Percentiles rank a stretch among this genome's conserved stretches.
phyloP scores from a whole-genome alignment of 2,888 invertebrate genomes.

The Nemotelus pantherinus region DNA sequence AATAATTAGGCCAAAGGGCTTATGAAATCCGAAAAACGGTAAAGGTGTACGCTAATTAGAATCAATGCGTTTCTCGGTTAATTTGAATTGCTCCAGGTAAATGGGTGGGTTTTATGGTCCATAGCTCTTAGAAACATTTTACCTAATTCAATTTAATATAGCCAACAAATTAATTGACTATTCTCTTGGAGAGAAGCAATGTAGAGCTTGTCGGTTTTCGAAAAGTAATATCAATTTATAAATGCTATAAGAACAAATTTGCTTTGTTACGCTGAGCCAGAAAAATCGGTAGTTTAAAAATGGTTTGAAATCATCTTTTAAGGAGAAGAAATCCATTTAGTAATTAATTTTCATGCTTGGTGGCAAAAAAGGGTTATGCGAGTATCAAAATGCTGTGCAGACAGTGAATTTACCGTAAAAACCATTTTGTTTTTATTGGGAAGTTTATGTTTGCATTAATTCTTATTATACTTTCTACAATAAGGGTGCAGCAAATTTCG shows the following conservation, averaged over 20 bases:
- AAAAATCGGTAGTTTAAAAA: background rate
- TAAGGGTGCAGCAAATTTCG: background rate
- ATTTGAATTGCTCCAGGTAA: conserved; percentile 21
- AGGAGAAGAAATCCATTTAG: background rate
- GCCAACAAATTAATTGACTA: conserved; percentile 9
- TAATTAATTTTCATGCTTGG: conserved; percentile 8
- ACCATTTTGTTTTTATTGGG: background rate
- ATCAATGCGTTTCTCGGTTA: conserved; percentile 32
- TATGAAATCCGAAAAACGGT: conserved; percentile 26
- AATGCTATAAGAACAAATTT: background rate
- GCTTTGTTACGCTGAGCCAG: background rate
- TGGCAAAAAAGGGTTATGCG: background rate
- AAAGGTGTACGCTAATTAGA: conserved; percentile 33
- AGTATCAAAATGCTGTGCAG: background rate
- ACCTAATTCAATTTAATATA: conserved; percentile 21
- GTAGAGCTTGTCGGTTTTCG: background rate
- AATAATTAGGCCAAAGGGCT: conserved; percentile 32
- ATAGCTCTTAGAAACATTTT: background rate
- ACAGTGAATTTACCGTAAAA: background rate
- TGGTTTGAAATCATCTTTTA: background rate
- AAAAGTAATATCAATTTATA: background rate
- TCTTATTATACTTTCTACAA: background rate
- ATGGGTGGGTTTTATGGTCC: background rate
- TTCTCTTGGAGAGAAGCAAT: background rate
- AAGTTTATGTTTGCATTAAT: conserved; percentile 1